Evolutionary conservation across 2,797 vertebrate species (phyloP).

Genomic region (Lepilemur ruficaudatus): DNA sequence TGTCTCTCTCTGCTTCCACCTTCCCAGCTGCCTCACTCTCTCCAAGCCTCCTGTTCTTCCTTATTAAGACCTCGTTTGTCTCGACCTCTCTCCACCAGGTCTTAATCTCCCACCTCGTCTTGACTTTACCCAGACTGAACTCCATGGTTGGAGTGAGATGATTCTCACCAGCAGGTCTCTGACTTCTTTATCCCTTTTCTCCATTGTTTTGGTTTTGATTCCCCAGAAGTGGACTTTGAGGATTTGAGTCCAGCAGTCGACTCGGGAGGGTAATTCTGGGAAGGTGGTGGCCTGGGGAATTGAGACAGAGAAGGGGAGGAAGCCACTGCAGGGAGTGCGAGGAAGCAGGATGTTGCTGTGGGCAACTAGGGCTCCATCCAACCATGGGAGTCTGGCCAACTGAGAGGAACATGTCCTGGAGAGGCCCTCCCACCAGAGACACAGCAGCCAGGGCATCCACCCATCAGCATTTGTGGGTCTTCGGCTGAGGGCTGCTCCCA

Average conservation of each 20-base stretch:
- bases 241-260: background rate
- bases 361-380: background rate
- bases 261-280: background rate
- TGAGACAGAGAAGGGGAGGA: background rate
- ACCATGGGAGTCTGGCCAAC: no score
- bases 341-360: background rate
- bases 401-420: background rate
- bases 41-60: background rate
- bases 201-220: background rate
- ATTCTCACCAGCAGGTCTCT: background rate
- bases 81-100: background rate
- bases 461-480: background rate
- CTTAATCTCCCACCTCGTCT: background rate
- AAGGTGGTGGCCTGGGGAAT: background rate
- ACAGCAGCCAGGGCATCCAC: no score
- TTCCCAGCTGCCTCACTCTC: background rate
- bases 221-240: background rate
- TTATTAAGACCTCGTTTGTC: background rate
- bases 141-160: background rate
- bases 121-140: background rate
- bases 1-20: background rate
- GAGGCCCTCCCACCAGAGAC: background rate
- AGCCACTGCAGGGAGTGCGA: background rate
- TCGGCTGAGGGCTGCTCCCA: background rate
- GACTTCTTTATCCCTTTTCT: background rate